Base-by-base conservation (phyloP, 2,888 invertebrate species). In the Dicranocentrus wangi region DNA sequence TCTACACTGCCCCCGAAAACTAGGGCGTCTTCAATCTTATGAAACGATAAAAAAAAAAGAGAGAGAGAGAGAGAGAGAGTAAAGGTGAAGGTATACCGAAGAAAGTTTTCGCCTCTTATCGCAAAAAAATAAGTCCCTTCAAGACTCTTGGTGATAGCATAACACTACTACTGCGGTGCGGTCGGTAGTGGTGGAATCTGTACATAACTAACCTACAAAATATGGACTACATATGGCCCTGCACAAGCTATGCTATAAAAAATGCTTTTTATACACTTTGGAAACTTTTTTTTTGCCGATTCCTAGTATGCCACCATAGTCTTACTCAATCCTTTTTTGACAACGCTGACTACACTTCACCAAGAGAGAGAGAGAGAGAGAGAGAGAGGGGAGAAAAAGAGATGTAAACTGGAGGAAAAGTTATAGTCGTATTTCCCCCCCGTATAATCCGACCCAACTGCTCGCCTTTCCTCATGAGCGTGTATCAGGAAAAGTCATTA, bases 41-140 rank as follows among this genome's bases (percentile, higher is more conserved):
- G 28, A 71, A 71, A 53, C 65, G 78, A 78, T 78, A 78, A 78
- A 75, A 77, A 77, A n/a, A n/a, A n/a, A n/a, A n/a, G n/a, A n/a
- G n/a, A n/a, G n/a, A n/a, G n/a, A n/a, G n/a, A n/a, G n/a, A n/a
- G n/a, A n/a, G n/a, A n/a, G n/a, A n/a, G n/a, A 78, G 32, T 78
- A 70, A 78, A 78, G 78, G 78, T 78, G 70, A 71, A 71, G 78
- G 78, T n/a, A 10, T 77, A 23, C 47, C 61, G 42, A 42, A 61
- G 47, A 75, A 58, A 65, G 68, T 66, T 43, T 75, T 60, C 32
- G 19, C 25, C 42, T 75, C 75, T 75, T 75, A 75, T 75, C 75
- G 68, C 63, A 73, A 73, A 73, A 39, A 65, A 63, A 39, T 73
- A 63, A 65, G 55, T 73, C 65, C 65, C 42, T 13, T 15, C 10